phyloP scores from a whole-genome alignment of 1,140 invertebrate genomes.

The Ganaspis sp. region DNA sequence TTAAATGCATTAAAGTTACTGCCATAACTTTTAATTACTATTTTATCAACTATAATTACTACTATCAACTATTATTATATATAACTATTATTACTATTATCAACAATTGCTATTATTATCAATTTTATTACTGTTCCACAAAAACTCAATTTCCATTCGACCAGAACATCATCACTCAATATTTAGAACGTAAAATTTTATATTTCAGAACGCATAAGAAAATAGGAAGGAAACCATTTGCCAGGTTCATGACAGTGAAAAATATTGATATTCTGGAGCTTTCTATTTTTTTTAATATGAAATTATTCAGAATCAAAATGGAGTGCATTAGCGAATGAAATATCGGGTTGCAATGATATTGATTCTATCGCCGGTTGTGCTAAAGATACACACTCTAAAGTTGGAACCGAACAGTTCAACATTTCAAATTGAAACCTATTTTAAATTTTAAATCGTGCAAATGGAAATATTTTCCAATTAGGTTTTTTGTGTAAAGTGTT shows the following conservation, averaged over 20 bases:
- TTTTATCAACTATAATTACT: too few relatives aligned
- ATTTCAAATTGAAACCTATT: neutral
- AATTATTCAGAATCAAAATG: constrained; percentile 12
- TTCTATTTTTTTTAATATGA: neutral
- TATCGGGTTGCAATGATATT: neutral
- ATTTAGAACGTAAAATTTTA: too few relatives aligned
- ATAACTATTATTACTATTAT: too few relatives aligned
- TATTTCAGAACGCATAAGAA: neutral
- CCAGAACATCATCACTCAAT: too few relatives aligned
- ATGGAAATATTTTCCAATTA: neutral
- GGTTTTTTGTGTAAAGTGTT: neutral
- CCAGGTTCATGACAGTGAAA: neutral
- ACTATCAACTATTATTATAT: too few relatives aligned
- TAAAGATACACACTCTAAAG: neutral
- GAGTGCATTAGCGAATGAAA: constrained; percentile 17
- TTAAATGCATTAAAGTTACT: too few relatives aligned
- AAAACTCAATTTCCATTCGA: too few relatives aligned
- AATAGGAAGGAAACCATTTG: constrained; percentile 5
- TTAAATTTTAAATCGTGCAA: neutral
- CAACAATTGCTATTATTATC: too few relatives aligned
- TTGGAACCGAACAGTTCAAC: neutral
- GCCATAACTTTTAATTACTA: too few relatives aligned
- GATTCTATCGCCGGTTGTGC: neutral
- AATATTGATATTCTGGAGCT: constrained; percentile 6
- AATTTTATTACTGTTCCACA: too few relatives aligned